These are phyloP conservation scores for Equus quagga DNA, from an alignment of 2,113 vertebrate genomes.

Conservation along the genomic window DNA sequence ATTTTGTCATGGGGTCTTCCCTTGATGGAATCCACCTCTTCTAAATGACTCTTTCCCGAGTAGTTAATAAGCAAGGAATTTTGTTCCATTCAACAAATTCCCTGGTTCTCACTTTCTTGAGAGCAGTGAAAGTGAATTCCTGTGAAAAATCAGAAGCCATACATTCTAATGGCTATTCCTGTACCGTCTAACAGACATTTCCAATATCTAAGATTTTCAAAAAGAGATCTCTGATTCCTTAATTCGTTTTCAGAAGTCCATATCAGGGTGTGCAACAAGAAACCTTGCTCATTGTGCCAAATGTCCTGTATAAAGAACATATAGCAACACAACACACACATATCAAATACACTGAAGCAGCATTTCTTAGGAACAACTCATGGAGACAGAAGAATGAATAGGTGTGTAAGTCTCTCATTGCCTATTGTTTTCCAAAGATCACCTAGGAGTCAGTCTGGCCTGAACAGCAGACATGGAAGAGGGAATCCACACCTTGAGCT, in stretches of 20 bases:
- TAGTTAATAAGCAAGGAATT: neutral
- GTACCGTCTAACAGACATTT: neutral
- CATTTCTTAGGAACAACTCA: neutral
- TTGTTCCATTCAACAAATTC: neutral
- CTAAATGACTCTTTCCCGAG: neutral
- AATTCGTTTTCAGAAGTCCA: neutral
- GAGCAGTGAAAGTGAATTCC: neutral
- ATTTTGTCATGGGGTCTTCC: neutral
- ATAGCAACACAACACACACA: no score
- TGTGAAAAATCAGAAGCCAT: neutral
- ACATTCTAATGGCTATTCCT: neutral
- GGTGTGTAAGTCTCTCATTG: neutral
- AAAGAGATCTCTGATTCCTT: neutral
- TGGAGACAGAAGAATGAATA: neutral
- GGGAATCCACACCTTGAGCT: no score
- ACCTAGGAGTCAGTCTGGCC: neutral
- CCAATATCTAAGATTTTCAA: neutral
- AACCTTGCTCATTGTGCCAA: neutral
- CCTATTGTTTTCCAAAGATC: neutral
- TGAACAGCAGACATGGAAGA: neutral
- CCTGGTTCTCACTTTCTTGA: neutral
- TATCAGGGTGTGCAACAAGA: neutral
- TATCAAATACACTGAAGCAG: neutral
- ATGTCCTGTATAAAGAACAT: neutral
- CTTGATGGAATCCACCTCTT: neutral